Evolutionary conservation across 1,140 invertebrate genomes (phyloP).

Genomic region (Drosophila bocki): DNA sequence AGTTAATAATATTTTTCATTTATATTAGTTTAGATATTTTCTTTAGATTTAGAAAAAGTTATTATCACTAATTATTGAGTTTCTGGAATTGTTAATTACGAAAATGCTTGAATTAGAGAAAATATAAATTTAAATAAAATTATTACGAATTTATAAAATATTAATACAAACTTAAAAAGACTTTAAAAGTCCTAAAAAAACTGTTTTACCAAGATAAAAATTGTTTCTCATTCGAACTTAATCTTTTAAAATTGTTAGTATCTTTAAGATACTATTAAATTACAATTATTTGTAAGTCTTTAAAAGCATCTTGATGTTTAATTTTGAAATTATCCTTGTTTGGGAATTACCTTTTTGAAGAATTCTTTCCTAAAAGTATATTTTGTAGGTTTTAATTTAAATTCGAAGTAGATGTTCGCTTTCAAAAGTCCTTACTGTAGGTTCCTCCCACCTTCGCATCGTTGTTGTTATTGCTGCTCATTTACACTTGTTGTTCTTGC

Average conservation of each 20-base stretch:
- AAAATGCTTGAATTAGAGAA: background rate
- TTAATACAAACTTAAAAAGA: background rate
- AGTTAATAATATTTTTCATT: background rate
- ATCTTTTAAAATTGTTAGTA: background rate
- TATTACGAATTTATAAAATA: background rate
- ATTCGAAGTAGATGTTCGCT: background rate
- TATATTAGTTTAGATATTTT: background rate
- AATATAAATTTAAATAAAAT: background rate
- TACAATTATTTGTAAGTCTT: too few relatives aligned
- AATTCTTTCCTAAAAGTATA: too few relatives aligned
- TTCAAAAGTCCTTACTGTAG: slow-evolving; percentile 1
- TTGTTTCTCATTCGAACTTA: background rate
- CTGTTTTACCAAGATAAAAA: background rate
- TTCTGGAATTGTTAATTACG: background rate
- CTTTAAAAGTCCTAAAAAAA: background rate
- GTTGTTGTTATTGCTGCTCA: slow-evolving; percentile 27
- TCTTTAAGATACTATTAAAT: too few relatives aligned
- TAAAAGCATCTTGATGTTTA: too few relatives aligned
- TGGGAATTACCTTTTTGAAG: too few relatives aligned
- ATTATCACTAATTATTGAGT: background rate
- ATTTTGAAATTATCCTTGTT: too few relatives aligned
- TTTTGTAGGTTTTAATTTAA: background rate
- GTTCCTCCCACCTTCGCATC: background rate
- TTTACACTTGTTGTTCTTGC: slow-evolving; percentile 39
- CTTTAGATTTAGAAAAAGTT: too few relatives aligned